phyloP scores from a whole-genome alignment of 2,888 invertebrate species.

The Drosophila melanosoma region DNA sequence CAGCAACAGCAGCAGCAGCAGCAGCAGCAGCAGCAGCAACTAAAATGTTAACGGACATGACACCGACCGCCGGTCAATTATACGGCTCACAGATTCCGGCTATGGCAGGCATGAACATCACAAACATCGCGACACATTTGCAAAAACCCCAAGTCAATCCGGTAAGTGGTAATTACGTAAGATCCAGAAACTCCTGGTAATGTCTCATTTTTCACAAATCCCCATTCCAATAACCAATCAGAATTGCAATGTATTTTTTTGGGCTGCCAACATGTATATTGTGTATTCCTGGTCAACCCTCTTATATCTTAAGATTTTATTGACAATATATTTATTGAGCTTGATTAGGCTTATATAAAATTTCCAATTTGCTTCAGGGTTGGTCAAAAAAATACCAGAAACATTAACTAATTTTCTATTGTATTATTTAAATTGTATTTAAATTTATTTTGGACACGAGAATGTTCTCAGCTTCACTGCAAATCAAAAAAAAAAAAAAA shows the following conservation, averaged over 20 bases:
- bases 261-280: neutral
- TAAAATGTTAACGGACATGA: constrained; percentile 87
- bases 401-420: neutral
- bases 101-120: constrained; percentile 87
- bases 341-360: neutral
- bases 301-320: neutral
- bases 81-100: constrained; percentile 87
- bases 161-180: constrained; percentile 78
- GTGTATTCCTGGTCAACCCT: neutral
- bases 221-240: no score
- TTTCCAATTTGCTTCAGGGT: neutral
- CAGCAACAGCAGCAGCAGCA: constrained; percentile 26
- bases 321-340: neutral
- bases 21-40: constrained; percentile 34
- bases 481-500: neutral
- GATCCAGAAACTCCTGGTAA: neutral
- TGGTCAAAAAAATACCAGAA: neutral
- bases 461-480: neutral
- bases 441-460: neutral
- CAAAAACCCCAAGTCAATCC: constrained; percentile 85
- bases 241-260: neutral
- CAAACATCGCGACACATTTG: constrained; percentile 84
- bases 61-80: constrained; percentile 87
- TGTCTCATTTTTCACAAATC: neutral
- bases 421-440: neutral